Conservation (phyloP, 2,113 vertebrate species). For the Cygnus atratus region DNA sequence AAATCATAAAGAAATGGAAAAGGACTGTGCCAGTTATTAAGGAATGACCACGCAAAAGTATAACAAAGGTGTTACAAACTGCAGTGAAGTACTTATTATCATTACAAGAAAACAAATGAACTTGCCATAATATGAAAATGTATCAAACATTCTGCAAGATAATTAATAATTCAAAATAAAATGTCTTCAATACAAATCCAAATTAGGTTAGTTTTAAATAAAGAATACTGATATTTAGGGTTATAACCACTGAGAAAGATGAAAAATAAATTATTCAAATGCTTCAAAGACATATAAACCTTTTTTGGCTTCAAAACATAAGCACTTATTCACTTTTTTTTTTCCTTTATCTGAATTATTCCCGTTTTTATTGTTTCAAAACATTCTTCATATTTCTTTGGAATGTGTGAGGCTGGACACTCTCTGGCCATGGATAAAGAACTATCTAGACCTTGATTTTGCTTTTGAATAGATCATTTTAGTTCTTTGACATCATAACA, state of each 20-base stretch:
- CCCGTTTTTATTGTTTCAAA: background rate
- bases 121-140: background rate
- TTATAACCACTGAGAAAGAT: background rate
- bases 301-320: background rate
- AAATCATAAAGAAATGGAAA: background rate
- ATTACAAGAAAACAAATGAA: background rate
- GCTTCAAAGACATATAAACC: background rate
- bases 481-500: constrained; percentile 1
- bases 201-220: background rate
- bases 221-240: background rate
- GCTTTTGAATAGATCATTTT: background rate
- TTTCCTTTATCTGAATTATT: background rate
- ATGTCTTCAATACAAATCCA: background rate
- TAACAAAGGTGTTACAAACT: background rate
- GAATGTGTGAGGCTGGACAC: background rate
- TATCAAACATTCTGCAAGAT: background rate
- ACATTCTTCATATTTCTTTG: background rate
- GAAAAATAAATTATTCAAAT: background rate
- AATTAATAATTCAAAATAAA: background rate
- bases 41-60: background rate
- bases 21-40: background rate
- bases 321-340: background rate
- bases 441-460: background rate
- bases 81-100: background rate
- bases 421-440: background rate